A percentile compares a stretch with the other conserved stretches of the same genome.
These are phyloP conservation scores for Leucophenga montana DNA, from an alignment of 2,888 invertebrate genomes.

Conservation along the genomic window DNA sequence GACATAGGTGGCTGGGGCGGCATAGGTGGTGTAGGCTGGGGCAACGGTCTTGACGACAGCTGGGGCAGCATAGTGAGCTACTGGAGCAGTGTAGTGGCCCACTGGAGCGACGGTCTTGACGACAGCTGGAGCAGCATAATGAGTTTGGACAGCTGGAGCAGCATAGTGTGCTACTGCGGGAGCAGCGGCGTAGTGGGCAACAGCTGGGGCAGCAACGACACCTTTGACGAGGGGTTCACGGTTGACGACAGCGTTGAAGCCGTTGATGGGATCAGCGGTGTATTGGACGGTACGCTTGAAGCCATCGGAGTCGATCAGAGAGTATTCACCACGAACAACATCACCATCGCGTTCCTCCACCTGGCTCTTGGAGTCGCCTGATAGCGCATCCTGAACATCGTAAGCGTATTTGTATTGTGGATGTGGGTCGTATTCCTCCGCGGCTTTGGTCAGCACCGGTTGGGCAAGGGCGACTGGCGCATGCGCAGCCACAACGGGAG, in stretches of 20 bases:
- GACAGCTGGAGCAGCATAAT: constrained; percentile 35
- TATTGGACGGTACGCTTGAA: constrained; percentile 69
- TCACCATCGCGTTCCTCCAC: constrained; percentile 71
- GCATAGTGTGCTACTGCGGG: constrained; percentile 34
- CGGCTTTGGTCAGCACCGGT: constrained; percentile 56
- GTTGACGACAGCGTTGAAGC: constrained; percentile 70
- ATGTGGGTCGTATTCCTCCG: constrained; percentile 67
- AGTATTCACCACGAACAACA: constrained; percentile 71
- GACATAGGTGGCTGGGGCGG: constrained; percentile 41
- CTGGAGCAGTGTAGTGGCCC: constrained; percentile 47
- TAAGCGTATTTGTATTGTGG: constrained; percentile 71
- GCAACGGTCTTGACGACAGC: constrained; percentile 45
- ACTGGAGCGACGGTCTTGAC: constrained; percentile 48
- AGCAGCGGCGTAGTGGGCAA: constrained; percentile 42
- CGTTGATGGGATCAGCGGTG: constrained; percentile 69
- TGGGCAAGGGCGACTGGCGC: constrained; percentile 43
- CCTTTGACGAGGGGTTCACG: constrained; percentile 53
- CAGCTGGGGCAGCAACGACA: constrained; percentile 47
- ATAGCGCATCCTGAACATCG: constrained; percentile 68
- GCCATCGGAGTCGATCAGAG: constrained; percentile 71
- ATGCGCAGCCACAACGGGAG: constrained; percentile 30
- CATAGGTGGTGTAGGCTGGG: constrained; percentile 38
- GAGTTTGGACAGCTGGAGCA: constrained; percentile 37
- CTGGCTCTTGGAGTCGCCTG: constrained; percentile 72
- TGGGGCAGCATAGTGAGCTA: constrained; percentile 42